Base-by-base conservation (phyloP, 2,797 vertebrate species). In the Menidia menidia region DNA sequence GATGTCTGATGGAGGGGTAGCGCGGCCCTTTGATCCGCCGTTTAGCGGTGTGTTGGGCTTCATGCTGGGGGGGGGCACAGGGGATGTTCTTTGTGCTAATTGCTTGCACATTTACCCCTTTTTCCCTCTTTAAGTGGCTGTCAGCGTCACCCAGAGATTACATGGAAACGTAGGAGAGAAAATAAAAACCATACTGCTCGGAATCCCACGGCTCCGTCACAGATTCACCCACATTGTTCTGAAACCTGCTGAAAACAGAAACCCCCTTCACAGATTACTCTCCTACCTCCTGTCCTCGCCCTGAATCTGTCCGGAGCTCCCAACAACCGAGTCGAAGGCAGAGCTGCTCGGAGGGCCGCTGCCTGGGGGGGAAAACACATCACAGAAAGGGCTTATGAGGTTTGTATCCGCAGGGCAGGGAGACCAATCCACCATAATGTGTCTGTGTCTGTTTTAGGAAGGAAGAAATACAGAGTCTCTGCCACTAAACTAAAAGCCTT, bases 31-130 rank as follows among this genome's bases (percentile, higher is more conserved):
- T 91, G 84, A 91, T 90, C 86, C 80, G 82, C 57, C 64, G 62
- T 75, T 87, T 74, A 69, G 81, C 78, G 48, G 77, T 80, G 86
- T 87, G 82, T 69, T 77, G 8, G 16, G 80, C 63, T 78, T 80
- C 67, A 81, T 68, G 67, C 78, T 74, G 76, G 71, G 73, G 72
- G 78, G 53, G 73, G 73, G 13, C 57, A 73, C 43, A 75, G 45
- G 33, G 71, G 81, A 75, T 83, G 84, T 85, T 81, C 80, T 85
- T 75, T 78, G 60, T 75, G 67, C 75, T 90, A 88, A 91, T 88
- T 83, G 83, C 78, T 89, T 89, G 75, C 89, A 92, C 87, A 89
- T 88, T 89, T 79, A 57, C 57, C 75, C 62, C 35, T 31, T 55
- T 54, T n/a, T n/a, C n/a, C n/a, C n/a, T n/a, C n/a, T n/a, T 81